phyloP scores from a whole-genome alignment of 2,888 invertebrate species.

The Xanthorhoe spadicearia region DNA sequence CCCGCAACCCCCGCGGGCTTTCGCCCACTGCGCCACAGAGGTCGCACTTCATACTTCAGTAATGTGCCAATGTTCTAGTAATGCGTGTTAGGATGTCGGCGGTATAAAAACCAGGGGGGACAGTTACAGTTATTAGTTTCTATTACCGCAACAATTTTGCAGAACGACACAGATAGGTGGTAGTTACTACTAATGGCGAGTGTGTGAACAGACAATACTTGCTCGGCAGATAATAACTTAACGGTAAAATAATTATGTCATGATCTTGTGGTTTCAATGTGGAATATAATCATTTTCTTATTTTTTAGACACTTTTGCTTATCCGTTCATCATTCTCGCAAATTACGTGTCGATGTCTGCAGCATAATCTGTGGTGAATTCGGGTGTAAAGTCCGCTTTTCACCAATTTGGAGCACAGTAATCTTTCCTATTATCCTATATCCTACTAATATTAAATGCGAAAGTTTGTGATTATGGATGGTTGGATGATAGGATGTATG shows the following conservation, averaged over 20 bases:
- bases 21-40: background rate
- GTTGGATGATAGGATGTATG: too few species aligned
- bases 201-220: constrained; percentile 75
- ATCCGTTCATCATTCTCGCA: too few species aligned
- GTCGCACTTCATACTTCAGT: constrained; percentile 1
- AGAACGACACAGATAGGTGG: constrained; percentile 52
- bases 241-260: constrained; percentile 72
- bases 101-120: constrained; percentile 48
- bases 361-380: too few species aligned
- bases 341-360: too few species aligned
- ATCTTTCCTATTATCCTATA: too few species aligned
- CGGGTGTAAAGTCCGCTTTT: too few species aligned
- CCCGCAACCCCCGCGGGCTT: too few species aligned
- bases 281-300: constrained; percentile 34
- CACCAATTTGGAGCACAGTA: too few species aligned
- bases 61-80: constrained; percentile 4
- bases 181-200: constrained; percentile 46
- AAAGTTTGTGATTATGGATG: too few species aligned
- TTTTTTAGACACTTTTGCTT: too few species aligned
- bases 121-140: constrained; percentile 66
- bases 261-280: constrained; percentile 50
- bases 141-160: constrained; percentile 65
- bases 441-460: too few species aligned
- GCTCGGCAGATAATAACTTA: constrained; percentile 54
- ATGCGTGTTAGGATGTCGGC: constrained; percentile 34